phyloP scores from a whole-genome alignment of 2,113 vertebrate species.

The Pimephales promelas region DNA sequence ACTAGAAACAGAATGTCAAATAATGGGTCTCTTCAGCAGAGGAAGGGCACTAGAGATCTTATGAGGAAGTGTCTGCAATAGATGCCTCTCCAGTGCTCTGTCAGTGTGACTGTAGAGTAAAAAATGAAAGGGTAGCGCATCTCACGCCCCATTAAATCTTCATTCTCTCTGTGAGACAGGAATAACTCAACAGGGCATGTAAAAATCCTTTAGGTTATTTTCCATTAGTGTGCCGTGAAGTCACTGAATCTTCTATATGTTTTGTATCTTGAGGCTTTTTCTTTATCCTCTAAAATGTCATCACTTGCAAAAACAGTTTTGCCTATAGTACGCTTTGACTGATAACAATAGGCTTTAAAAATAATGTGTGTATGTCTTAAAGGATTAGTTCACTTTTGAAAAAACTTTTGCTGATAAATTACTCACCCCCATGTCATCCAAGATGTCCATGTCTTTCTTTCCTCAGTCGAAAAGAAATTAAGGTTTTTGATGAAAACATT shows the following conservation, averaged over 20 bases:
- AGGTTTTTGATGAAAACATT: too few species aligned
- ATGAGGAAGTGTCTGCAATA: conserved; percentile 25
- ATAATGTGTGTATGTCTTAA: background rate
- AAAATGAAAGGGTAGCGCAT: conserved; percentile 32
- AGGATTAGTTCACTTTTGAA: too few species aligned
- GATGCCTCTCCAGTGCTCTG: conserved; percentile 26
- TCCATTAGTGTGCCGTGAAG: conserved; percentile 19
- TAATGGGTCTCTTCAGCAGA: conserved; percentile 6
- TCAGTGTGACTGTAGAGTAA: conserved; percentile 31
- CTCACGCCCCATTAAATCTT: conserved; percentile 35
- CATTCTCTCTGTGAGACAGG: conserved; percentile 25
- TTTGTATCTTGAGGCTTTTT: background rate
- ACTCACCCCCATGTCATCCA: too few species aligned
- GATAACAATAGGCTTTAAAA: background rate
- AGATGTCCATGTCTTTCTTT: too few species aligned
- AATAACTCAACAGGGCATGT: conserved; percentile 29
- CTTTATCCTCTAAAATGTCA: background rate
- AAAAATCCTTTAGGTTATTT: conserved; percentile 30
- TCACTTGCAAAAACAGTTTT: background rate
- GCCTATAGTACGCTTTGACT: background rate
- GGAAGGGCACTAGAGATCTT: conserved; percentile 26
- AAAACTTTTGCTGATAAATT: too few species aligned
- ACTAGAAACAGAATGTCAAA: conserved; percentile 41
- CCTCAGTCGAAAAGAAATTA: too few species aligned
- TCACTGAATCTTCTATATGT: background rate